phyloP scores from a whole-genome alignment of 2,113 vertebrate species.

The Thamnophis sirtalis region DNA sequence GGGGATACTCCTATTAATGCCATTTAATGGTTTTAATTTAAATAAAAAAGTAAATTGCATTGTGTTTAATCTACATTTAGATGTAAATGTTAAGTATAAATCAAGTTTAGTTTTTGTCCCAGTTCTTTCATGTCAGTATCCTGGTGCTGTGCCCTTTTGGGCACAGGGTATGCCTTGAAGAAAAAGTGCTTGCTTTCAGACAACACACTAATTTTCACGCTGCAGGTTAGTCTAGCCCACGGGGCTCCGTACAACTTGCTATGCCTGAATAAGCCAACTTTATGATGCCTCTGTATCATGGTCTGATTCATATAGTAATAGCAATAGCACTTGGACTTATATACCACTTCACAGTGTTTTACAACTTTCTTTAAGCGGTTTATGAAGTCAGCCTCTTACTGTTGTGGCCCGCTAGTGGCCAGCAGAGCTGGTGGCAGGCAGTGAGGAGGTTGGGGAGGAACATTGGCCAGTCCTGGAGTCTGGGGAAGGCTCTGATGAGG shows the following conservation, averaged over 20 bases:
- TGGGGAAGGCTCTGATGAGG: too few relatives aligned
- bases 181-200: background rate
- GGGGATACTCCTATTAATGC: background rate
- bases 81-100: background rate
- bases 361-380: too few relatives aligned
- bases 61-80: background rate
- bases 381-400: too few relatives aligned
- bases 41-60: background rate
- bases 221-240: background rate
- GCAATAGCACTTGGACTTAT: too few relatives aligned
- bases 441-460: too few relatives aligned
- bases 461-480: too few relatives aligned
- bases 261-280: background rate
- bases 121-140: background rate
- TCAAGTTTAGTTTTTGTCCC: background rate
- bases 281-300: background rate
- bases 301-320: background rate
- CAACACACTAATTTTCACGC: background rate
- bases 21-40: background rate
- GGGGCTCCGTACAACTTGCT: background rate
- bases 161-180: background rate
- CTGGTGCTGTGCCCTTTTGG: background rate
- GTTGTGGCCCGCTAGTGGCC: too few relatives aligned
- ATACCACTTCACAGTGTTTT: too few relatives aligned
- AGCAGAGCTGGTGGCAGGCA: too few relatives aligned